Percentiles rank a stretch among this genome's conserved stretches.
Conservation (phyloP, 2,888 invertebrate genomes). For the Diabrotica balteata region DNA sequence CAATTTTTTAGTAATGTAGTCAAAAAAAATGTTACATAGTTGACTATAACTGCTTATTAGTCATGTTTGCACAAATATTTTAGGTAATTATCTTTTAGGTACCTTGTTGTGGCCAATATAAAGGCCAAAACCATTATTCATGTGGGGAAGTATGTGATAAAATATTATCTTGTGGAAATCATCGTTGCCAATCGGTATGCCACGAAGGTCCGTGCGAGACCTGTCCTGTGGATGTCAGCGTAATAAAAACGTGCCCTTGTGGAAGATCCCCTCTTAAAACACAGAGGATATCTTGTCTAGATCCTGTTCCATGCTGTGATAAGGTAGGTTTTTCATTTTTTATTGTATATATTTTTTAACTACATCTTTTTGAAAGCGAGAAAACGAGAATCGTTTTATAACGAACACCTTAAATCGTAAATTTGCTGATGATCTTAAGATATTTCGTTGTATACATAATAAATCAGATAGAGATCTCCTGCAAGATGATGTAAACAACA, state of each 20-base stretch:
- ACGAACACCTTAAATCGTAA: too few relatives aligned
- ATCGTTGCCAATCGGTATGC: constrained; percentile 66
- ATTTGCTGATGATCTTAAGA: too few relatives aligned
- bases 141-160: constrained; percentile 72
- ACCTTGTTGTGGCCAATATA: constrained; percentile 36
- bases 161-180: constrained; percentile 71
- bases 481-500: too few relatives aligned
- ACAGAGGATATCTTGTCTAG: constrained; percentile 73
- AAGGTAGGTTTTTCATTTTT: constrained; percentile 57
- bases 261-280: constrained; percentile 67
- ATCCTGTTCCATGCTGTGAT: constrained; percentile 84
- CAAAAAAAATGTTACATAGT: too few relatives aligned
- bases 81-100: constrained; percentile 44
- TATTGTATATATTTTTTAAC: too few relatives aligned
- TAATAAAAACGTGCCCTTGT: constrained; percentile 77
- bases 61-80: too few relatives aligned
- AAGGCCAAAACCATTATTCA: constrained; percentile 59
- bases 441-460: too few relatives aligned
- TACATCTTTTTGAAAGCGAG: too few relatives aligned
- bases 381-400: too few relatives aligned
- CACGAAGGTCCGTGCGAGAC: constrained; percentile 72
- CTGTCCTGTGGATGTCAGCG: constrained; percentile 69
- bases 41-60: too few relatives aligned
- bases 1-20: too few relatives aligned
- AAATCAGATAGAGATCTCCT: too few relatives aligned